Evolutionary conservation across 2,113 vertebrate genomes (phyloP).

Genomic region (Chrysemys picta): DNA sequence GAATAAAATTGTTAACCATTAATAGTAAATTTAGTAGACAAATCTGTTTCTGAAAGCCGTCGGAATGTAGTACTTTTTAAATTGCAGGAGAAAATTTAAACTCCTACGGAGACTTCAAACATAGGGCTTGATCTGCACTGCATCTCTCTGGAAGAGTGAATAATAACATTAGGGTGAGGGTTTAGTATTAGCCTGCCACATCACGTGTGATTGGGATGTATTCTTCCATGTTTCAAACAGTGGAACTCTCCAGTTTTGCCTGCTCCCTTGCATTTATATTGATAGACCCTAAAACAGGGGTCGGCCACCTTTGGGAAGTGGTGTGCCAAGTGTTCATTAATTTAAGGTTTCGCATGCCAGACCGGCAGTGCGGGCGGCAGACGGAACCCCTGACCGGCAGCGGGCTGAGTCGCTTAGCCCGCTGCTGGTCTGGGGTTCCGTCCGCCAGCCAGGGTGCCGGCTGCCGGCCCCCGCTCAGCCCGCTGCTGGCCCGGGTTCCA

Average conservation of each 20-base stretch:
- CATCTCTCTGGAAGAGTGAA: not conserved
- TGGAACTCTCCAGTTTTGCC: not conserved
- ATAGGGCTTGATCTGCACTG: not conserved
- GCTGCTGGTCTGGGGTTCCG: no score
- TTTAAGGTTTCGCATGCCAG: no score
- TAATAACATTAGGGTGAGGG: not conserved
- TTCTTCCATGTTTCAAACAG: not conserved
- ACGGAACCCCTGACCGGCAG: no score
- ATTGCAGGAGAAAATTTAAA: not conserved
- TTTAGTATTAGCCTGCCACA: not conserved
- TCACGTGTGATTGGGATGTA: not conserved
- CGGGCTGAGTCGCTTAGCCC: no score
- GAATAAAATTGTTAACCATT: not conserved
- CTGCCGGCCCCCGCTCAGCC: no score
- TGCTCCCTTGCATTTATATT: not conserved
- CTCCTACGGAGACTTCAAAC: not conserved
- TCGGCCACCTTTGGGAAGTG: no score
- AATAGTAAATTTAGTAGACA: not conserved
- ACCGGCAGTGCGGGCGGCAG: no score
- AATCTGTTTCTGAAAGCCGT: not conserved
- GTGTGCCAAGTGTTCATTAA: no score
- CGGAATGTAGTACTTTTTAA: fast-evolving
- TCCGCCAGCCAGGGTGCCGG: no score
- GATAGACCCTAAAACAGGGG: not conserved
- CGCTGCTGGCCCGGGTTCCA: no score